Evolutionary conservation across 2,888 invertebrate genomes (phyloP).

Genomic region (Nyleta sp.): DNA sequence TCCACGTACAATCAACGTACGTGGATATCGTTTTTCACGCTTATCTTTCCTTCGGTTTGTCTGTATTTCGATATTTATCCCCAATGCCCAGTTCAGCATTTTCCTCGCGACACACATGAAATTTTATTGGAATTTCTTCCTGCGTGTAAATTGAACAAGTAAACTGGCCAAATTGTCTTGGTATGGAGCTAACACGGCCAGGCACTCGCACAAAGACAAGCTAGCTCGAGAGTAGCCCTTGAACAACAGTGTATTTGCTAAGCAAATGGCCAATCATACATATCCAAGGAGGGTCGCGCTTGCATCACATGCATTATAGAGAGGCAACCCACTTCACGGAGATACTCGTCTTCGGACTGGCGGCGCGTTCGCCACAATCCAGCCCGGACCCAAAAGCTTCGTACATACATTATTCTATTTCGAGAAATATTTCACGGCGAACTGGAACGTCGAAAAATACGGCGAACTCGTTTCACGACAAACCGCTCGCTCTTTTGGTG

Average conservation of each 20-base stretch:
- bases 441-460: slow-evolving; percentile 36
- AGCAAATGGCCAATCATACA: slow-evolving; percentile 78
- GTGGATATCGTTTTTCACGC: too few species aligned
- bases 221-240: slow-evolving; percentile 21
- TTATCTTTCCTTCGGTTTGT: too few species aligned
- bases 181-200: background rate
- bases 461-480: slow-evolving; percentile 17
- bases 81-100: too few species aligned
- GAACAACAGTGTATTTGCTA: slow-evolving; percentile 72
- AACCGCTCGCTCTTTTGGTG: slow-evolving; percentile 23
- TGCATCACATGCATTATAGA: slow-evolving; percentile 76
- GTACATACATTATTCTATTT: slow-evolving; percentile 62
- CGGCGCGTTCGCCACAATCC: slow-evolving; percentile 53
- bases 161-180: slow-evolving; percentile 39
- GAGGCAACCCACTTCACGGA: slow-evolving; percentile 54
- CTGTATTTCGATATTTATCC: too few species aligned
- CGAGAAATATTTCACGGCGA: slow-evolving; percentile 51
- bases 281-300: slow-evolving; percentile 73
- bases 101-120: too few species aligned
- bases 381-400: slow-evolving; percentile 53
- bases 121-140: too few species aligned
- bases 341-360: slow-evolving; percentile 59
- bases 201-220: slow-evolving; percentile 25
- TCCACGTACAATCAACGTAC: too few species aligned
- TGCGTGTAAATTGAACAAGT: background rate